Evolutionary conservation across 2,888 invertebrate genomes (phyloP), one percentile per base, ranked within the genome.

Genomic region (Protonemura montana): DNA sequence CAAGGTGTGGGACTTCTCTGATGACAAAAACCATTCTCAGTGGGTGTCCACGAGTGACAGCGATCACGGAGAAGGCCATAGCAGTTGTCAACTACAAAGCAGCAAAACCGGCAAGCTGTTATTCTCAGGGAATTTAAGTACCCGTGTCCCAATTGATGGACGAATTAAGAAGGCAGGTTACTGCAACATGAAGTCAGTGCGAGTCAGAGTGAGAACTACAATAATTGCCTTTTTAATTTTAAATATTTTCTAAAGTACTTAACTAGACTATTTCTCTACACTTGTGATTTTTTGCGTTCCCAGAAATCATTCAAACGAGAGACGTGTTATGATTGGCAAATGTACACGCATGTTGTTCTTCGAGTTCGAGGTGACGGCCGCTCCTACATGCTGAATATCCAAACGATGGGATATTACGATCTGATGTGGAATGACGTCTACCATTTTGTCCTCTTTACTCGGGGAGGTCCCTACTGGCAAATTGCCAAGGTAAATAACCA

Each of bases 401-500:
- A 95, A 83, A 93, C 94, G 0, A 94, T 95, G 89, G 96, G 96
- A 0, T 94, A 94, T 89, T 96, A 94, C 89, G 99, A 99, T 91
- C 91, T 98, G 35, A 93, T 94, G n/a, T 98, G 97, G 97, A 95
- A 97, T 90, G 98, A 98, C 91, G 93, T 96, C 25, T 98, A 95
- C 91, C 95, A 95, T 89, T 99, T 95, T 91, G 94, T 96, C 0
- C 92, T 99, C 3, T 97, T 95, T 90, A 99, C 99, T 0, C 94
- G 98, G 91, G 99, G 99, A 76, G 99, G 99, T 0, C 99, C 99
- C 0, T 99, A 99, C 91, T 99, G 99, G 99, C 99, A 99, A 92
- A 92, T 94, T 88, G 94, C 96, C 30, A 97, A 95, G 93, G 97
- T 97, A 91, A 81, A 5, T 81, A 29, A 35, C 10, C 35, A 35